These are phyloP conservation scores for Acanthacorydalis orientalis DNA, from an alignment of 2,888 invertebrate genomes.

Conservation along the genomic window DNA sequence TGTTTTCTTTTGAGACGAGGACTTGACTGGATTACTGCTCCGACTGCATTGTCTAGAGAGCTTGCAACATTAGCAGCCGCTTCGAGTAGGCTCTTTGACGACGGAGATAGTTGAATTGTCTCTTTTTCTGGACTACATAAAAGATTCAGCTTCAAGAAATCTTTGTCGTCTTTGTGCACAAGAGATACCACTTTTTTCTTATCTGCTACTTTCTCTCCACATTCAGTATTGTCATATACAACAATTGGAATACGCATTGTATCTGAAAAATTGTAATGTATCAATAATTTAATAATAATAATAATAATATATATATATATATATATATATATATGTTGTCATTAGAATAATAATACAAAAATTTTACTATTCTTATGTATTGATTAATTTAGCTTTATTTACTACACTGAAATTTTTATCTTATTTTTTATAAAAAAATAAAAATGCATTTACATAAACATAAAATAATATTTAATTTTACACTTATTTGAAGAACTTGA, in stretches of 20 bases:
- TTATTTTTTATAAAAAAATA: too few relatives aligned
- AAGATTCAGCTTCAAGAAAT: not conserved
- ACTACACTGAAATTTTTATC: too few relatives aligned
- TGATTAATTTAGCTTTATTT: too few relatives aligned
- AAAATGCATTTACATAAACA: too few relatives aligned
- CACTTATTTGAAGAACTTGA: too few relatives aligned
- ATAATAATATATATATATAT: not conserved
- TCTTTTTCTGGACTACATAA: slow-evolving; percentile 3
- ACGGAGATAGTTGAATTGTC: slow-evolving; percentile 13
- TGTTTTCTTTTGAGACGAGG: slow-evolving; percentile 35
- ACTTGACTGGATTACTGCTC: slow-evolving; percentile 45
- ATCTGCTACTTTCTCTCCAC: not conserved
- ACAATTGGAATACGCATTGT: not conserved
- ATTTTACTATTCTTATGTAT: too few relatives aligned
- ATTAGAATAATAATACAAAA: too few relatives aligned
- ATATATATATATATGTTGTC: too few relatives aligned
- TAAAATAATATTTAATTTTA: too few relatives aligned
- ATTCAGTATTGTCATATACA: not conserved
- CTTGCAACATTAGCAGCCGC: slow-evolving; percentile 48
- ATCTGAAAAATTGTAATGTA: not conserved
- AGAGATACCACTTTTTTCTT: not conserved
- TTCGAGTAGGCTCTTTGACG: slow-evolving; percentile 37
- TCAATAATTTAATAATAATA: not conserved
- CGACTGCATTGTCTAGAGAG: slow-evolving; percentile 49
- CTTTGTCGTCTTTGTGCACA: not conserved